phyloP scores from a whole-genome alignment of 1,140 invertebrate genomes.

The Cotesia typhae region DNA sequence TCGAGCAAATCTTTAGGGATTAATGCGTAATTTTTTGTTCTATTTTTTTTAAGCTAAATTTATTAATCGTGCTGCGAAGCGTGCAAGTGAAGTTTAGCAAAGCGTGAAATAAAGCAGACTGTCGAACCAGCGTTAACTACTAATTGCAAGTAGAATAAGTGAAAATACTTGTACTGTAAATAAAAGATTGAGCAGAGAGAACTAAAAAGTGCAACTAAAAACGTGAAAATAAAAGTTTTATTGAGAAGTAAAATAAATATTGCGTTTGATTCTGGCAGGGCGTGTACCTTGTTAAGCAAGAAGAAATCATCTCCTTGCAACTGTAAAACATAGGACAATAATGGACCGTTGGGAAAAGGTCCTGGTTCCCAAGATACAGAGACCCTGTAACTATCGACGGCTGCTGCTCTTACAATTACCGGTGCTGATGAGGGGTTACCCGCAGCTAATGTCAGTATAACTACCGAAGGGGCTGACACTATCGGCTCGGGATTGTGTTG shows the following conservation, averaged over 20 bases:
- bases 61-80: neutral
- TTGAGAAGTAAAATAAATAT: constrained; percentile 18
- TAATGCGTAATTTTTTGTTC: constrained; percentile 18
- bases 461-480: constrained; percentile 80
- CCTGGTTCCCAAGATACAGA: constrained; percentile 89
- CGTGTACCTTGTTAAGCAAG: constrained; percentile 71
- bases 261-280: constrained; percentile 56
- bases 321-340: constrained; percentile 84
- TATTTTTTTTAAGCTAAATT: neutral
- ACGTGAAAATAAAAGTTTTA: neutral
- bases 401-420: constrained; percentile 76
- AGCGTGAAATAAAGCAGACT: constrained; percentile 37
- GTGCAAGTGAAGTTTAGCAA: constrained; percentile 4
- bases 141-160: constrained; percentile 36
- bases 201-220: too few species aligned
- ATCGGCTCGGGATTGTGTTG: constrained; percentile 74
- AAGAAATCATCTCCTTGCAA: constrained; percentile 69
- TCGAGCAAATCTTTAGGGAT: constrained; percentile 50
- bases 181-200: constrained; percentile 20
- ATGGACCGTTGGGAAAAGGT: constrained; percentile 84
- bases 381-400: constrained; percentile 83
- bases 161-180: constrained; percentile 18
- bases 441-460: constrained; percentile 79
- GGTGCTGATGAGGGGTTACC: constrained; percentile 80
- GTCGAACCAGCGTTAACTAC: constrained; percentile 44